Conservation (phyloP, 2,888 invertebrate species). For the Carcina quercana region DNA sequence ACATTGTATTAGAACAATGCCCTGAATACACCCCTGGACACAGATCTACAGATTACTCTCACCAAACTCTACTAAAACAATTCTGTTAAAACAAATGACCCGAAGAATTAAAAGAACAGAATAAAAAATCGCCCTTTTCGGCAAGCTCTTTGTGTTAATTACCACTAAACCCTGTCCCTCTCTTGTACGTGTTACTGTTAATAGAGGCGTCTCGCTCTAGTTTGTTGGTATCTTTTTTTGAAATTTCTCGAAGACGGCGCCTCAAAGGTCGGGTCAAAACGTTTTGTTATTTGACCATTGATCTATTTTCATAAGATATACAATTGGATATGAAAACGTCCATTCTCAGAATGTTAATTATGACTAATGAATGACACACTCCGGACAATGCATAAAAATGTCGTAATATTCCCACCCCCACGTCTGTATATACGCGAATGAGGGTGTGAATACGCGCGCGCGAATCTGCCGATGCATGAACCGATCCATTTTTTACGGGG, state of each 20-base stretch:
- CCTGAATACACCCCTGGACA: too few species aligned
- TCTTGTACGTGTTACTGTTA: constrained; percentile 3
- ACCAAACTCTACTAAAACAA: constrained; percentile 38
- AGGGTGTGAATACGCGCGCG: too few species aligned
- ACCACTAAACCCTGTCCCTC: constrained; percentile 24
- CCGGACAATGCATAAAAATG: too few species aligned
- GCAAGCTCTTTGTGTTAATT: constrained; percentile 68
- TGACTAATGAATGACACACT: too few species aligned
- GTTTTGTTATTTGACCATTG: constrained; percentile 53
- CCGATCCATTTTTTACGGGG: too few species aligned
- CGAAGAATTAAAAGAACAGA: constrained; percentile 37
- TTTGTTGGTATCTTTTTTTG: constrained; percentile 8
- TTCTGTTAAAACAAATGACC: constrained; percentile 52
- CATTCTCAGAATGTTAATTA: too few species aligned
- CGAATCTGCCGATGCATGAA: too few species aligned
- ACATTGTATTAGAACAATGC: too few species aligned
- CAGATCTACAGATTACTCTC: constrained; percentile 27
- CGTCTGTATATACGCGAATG: too few species aligned
- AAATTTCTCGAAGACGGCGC: constrained; percentile 37
- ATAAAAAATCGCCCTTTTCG: constrained; percentile 55
- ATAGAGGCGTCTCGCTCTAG: constrained; percentile 23
- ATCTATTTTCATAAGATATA: too few species aligned
- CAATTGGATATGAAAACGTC: too few species aligned
- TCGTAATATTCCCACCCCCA: too few species aligned
- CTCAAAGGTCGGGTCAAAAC: constrained; percentile 65